Evolutionary conservation across 2,888 invertebrate species (phyloP).

Genomic region (Aleiodes leptofemur): DNA sequence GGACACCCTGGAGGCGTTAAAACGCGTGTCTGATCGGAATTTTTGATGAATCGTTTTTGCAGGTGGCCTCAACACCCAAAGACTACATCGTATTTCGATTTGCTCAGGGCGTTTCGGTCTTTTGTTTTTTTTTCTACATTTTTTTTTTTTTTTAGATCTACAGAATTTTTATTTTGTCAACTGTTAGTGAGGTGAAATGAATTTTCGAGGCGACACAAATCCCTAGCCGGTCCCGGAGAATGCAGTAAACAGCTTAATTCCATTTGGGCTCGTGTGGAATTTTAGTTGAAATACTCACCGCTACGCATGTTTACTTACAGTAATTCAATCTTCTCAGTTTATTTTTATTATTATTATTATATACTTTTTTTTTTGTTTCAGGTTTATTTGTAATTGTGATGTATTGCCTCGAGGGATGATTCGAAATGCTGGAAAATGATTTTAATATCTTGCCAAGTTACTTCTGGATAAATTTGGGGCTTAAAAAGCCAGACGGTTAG

Average conservation of each 20-base stretch:
- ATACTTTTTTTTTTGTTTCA: neutral
- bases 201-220: slow-evolving; percentile 58
- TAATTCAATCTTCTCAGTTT: slow-evolving; percentile 29
- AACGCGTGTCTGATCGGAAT: slow-evolving; percentile 56
- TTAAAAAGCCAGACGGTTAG: slow-evolving; percentile 43
- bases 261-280: slow-evolving; percentile 67
- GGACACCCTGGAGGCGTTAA: slow-evolving; percentile 56
- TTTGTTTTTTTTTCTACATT: neutral
- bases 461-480: slow-evolving; percentile 6
- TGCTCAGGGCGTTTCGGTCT: slow-evolving; percentile 7
- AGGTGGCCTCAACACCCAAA: slow-evolving; percentile 29
- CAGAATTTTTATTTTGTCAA: slow-evolving; percentile 25
- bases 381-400: neutral
- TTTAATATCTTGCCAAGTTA: slow-evolving; percentile 9
- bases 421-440: slow-evolving; percentile 5
- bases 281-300: slow-evolving; percentile 65
- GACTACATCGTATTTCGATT: neutral
- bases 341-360: neutral
- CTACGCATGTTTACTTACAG: slow-evolving; percentile 41
- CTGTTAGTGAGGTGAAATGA: slow-evolving; percentile 11
- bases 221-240: slow-evolving; percentile 62
- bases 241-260: slow-evolving; percentile 66
- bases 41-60: slow-evolving; percentile 51
- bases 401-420: neutral
- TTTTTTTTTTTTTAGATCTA: neutral